Base-by-base conservation (phyloP, 2,113 vertebrate genomes). In the Amazona guildingii region DNA sequence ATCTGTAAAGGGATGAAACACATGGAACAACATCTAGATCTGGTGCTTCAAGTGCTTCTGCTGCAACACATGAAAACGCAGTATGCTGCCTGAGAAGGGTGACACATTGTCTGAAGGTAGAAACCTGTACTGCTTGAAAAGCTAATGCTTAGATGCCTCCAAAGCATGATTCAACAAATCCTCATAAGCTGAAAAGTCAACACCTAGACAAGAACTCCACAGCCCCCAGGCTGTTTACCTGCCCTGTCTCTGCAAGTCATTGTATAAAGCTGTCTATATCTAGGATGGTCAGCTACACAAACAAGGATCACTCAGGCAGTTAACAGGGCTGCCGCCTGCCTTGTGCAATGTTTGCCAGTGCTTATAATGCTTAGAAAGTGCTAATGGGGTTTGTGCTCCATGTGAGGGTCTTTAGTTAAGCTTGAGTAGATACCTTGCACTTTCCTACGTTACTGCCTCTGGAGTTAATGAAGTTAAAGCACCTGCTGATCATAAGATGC, bases 151-250 rank as follows among this genome's bases (percentile, higher is more conserved):
- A 68, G 5, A 18, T 35, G 7, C 29, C 44, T 83, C 49, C 33
- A 83, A 83, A 81, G 6, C 1, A 2, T 16, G 10, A 51, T 39
- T 64, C 1, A 68, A 49, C 61, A 79, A 52, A 25, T 9, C 63
- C 37, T 63, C 6, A 18, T 54, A 20, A 76, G 39, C 27, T 35
- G 17, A 63, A n/a, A 78, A 59, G 3, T 28, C 28, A 84, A 29
- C 6, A 39, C 9, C 17, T 10, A 59, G 15, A n/a, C 5, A 54
- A 23, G 15, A 64, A n/a, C 14, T 5, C 2, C 1, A 9, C 20
- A 27, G 1, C 0, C 0, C 24, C 17, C 11, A 21, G 3, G 72
- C 12, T 85, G 1, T 54, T 44, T 35, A 55, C 9, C 39, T 85
- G 13, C 6, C 28, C 19, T 61, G 3, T 24, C 31, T 51, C 8